Percentiles rank a stretch among this genome's conserved stretches.
phyloP scores from a whole-genome alignment of 2,888 invertebrate species.

The Exocentrus adspersus region DNA sequence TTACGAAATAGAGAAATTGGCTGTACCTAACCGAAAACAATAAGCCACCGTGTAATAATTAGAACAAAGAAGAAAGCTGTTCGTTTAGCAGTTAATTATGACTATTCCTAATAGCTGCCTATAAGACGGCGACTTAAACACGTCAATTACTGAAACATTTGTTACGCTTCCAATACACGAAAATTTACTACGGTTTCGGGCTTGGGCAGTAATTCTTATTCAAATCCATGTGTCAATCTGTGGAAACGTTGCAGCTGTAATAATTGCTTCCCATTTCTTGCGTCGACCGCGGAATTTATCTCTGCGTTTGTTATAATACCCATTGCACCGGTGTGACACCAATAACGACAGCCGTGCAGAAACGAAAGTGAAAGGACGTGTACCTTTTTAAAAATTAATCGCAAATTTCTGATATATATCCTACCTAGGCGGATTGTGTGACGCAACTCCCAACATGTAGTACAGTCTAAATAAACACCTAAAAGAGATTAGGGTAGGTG shows the following conservation, averaged over 20 bases:
- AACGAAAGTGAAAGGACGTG: slow-evolving; percentile 23
- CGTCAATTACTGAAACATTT: no score
- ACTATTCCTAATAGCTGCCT: neutral
- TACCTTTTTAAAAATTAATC: slow-evolving; percentile 23
- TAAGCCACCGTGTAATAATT: neutral
- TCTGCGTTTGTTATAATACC: neutral
- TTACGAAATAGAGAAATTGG: neutral
- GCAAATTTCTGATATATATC: no score
- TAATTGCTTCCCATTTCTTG: slow-evolving; percentile 1
- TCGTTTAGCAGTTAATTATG: neutral
- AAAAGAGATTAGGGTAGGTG: no score
- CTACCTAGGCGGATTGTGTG: slow-evolving; percentile 16
- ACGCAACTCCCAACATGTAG: slow-evolving; percentile 12
- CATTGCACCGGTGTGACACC: neutral
- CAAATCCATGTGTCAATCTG: neutral
- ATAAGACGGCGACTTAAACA: no score
- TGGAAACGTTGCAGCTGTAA: neutral
- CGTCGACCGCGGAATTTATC: neutral
- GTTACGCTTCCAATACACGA: no score
- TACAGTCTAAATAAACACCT: neutral
- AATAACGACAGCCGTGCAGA: slow-evolving; percentile 11
- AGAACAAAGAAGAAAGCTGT: slow-evolving; percentile 12
- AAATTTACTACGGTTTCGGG: no score
- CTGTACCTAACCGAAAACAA: neutral
- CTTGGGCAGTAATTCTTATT: neutral